These are phyloP conservation scores for Operophtera brumata DNA, from an alignment of 2,888 invertebrate species.

Conservation along the genomic window DNA sequence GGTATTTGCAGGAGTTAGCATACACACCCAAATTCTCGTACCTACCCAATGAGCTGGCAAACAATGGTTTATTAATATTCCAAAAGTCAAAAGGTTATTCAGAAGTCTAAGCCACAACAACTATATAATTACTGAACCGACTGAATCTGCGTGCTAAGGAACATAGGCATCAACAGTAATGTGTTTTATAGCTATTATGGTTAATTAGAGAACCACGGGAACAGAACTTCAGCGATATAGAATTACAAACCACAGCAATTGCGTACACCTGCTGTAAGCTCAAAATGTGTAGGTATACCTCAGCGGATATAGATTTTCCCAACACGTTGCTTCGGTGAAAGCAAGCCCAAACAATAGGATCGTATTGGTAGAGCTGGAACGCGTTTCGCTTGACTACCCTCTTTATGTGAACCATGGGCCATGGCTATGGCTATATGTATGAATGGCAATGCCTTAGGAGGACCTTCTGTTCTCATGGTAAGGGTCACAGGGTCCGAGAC, in stretches of 20 bases:
- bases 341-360: conserved; percentile 24
- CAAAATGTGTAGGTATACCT: not conserved
- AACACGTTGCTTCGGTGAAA: conserved; percentile 22
- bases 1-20: too few species aligned
- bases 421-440: not conserved
- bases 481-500: not conserved
- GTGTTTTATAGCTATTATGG: not conserved
- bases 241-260: conserved; percentile 1
- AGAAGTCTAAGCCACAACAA: conserved; percentile 15
- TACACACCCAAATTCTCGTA: too few species aligned
- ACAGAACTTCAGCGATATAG: conserved; percentile 2
- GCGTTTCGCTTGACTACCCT: conserved; percentile 21
- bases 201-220: not conserved
- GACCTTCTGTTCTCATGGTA: not conserved
- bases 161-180: not conserved
- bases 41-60: conserved; percentile 5
- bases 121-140: conserved; percentile 16
- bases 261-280: not conserved
- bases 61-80: conserved; percentile 33
- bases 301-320: conserved; percentile 3
- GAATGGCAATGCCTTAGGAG: not conserved
- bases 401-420: conserved; percentile 6
- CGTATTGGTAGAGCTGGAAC: conserved; percentile 14
- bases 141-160: not conserved
- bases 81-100: conserved; percentile 28